Evolutionary conservation across 2,113 vertebrate genomes (phyloP).

Genomic region (Trogon surrucura): DNA sequence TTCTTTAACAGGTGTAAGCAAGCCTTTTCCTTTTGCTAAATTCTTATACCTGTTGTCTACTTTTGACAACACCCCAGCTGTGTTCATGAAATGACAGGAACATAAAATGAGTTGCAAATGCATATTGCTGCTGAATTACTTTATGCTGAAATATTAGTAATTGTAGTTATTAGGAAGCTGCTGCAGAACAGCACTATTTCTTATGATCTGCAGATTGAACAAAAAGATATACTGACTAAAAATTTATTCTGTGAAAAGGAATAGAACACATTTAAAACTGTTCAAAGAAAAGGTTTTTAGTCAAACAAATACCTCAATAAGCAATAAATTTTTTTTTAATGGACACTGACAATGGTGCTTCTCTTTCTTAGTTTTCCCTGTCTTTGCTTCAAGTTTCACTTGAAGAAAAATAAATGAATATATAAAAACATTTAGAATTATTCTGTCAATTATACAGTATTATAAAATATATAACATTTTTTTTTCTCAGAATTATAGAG

Average conservation of each 20-base stretch:
- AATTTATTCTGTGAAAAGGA: background rate
- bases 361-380: background rate
- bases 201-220: background rate
- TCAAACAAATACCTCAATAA: background rate
- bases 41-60: background rate
- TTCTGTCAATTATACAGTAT: background rate
- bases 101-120: background rate
- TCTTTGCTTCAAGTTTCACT: background rate
- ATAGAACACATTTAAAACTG: background rate
- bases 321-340: background rate
- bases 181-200: background rate
- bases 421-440: background rate
- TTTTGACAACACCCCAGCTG: background rate
- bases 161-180: background rate
- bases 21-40: background rate
- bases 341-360: background rate
- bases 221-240: background rate
- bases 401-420: background rate
- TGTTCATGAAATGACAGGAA: background rate
- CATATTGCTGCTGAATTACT: background rate
- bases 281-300: background rate
- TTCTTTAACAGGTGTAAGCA: background rate
- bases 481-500: background rate
- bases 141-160: background rate
- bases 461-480: background rate